These are phyloP conservation scores for Hylaeus volcanicus DNA, from an alignment of 1,140 invertebrate genomes.

Conservation along the genomic window DNA sequence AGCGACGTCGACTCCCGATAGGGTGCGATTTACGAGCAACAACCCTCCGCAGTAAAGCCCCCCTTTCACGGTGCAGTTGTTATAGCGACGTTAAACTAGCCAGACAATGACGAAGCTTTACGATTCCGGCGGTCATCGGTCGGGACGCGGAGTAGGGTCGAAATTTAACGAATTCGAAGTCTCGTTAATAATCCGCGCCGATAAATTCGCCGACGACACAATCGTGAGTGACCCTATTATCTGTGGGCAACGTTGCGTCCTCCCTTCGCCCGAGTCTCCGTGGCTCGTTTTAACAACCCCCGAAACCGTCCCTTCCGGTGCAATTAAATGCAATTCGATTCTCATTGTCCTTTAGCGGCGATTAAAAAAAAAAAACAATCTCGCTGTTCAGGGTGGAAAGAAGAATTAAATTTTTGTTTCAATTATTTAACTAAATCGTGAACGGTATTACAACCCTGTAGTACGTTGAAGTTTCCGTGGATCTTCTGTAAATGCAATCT, in stretches of 20 bases:
- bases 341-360: not conserved
- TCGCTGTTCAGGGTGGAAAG: no score
- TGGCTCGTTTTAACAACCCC: not conserved
- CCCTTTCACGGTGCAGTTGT: conserved; percentile 35
- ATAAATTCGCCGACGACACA: conserved; percentile 16
- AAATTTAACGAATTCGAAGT: conserved; percentile 43
- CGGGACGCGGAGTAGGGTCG: not conserved
- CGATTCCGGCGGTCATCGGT: conserved; percentile 27
- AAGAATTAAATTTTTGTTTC: no score
- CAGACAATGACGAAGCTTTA: conserved; percentile 54
- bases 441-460: no score
- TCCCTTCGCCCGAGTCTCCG: no score
- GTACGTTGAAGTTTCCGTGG: no score
- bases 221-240: conserved; percentile 9
- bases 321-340: not conserved
- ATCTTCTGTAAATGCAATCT: no score
- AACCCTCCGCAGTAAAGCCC: conserved; percentile 38
- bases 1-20: conserved; percentile 43
- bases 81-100: conserved; percentile 61
- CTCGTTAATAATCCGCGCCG: conserved; percentile 43
- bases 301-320: no score
- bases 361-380: not conserved
- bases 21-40: conserved; percentile 58
- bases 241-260: not conserved
- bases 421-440: no score